Conservation (phyloP, 2,888 invertebrate species). For the Rambutsinella grinnellia region DNA sequence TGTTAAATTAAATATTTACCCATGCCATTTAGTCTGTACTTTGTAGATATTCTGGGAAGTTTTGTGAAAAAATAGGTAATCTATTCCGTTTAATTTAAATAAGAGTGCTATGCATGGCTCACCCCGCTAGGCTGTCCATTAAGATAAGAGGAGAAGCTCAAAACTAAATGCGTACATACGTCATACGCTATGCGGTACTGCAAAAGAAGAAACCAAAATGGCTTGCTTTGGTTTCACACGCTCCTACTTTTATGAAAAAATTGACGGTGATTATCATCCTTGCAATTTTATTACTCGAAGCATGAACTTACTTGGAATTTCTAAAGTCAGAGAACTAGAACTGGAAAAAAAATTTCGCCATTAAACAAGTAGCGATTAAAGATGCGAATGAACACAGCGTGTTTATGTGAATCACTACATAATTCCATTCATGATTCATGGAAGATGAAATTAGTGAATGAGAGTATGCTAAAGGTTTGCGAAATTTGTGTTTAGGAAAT, state of each 20-base stretch:
- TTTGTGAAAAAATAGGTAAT: neutral
- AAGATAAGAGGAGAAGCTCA: too few relatives aligned
- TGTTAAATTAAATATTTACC: too few relatives aligned
- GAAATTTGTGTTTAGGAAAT: neutral
- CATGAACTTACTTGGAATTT: neutral
- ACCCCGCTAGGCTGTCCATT: conserved; percentile 21
- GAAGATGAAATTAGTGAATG: neutral
- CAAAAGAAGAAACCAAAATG: neutral
- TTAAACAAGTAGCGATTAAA: neutral
- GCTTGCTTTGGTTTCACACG: neutral
- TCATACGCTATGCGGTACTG: too few relatives aligned
- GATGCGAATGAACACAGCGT: neutral
- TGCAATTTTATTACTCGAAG: neutral
- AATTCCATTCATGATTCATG: neutral
- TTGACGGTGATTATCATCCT: neutral
- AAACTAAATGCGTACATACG: neutral
- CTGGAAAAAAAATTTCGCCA: too few relatives aligned
- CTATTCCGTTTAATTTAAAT: neutral
- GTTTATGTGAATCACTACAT: too few relatives aligned
- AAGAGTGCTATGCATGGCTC: conserved; percentile 19
- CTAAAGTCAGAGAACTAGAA: too few relatives aligned
- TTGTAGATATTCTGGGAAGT: neutral
- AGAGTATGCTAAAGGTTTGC: neutral
- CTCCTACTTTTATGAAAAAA: neutral
- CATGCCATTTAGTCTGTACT: too few relatives aligned